Conservation (phyloP, 1,140 invertebrate species). For the Macrosteles quadrilineatus region DNA sequence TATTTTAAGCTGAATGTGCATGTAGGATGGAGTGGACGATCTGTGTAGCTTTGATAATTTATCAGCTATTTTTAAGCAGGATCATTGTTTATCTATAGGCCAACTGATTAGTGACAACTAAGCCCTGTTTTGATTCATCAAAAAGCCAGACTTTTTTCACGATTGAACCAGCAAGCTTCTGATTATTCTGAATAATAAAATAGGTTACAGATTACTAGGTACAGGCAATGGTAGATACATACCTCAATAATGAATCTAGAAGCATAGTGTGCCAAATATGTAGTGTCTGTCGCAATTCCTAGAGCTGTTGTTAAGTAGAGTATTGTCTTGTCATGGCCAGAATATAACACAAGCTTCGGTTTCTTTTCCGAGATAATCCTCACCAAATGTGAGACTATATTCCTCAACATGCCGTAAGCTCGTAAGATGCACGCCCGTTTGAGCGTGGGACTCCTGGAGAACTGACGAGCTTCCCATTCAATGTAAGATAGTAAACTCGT, state of each 20-base stretch:
- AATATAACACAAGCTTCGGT: slow-evolving; percentile 82
- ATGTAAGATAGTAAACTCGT: slow-evolving; percentile 71
- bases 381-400: slow-evolving; percentile 76
- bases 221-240: no score
- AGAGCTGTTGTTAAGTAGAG: slow-evolving; percentile 79
- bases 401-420: slow-evolving; percentile 74
- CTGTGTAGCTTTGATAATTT: no score
- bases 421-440: slow-evolving; percentile 67
- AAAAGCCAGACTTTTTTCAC: no score
- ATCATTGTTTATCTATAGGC: no score
- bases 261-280: slow-evolving; percentile 72
- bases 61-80: no score
- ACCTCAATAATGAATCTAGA: slow-evolving; percentile 82
- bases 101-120: no score
- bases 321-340: slow-evolving; percentile 87
- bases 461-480: slow-evolving; percentile 70
- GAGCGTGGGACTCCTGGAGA: slow-evolving; percentile 63
- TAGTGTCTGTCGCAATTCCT: slow-evolving; percentile 62
- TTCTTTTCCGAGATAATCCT: slow-evolving; percentile 73
- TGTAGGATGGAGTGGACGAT: no score
- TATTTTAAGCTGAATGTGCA: no score
- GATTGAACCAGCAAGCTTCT: no score
- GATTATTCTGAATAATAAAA: no score
- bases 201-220: no score
- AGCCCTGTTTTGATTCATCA: no score